Percentiles rank a stretch among this genome's conserved stretches.
These are phyloP conservation scores for Stomorhina lunata DNA, from an alignment of 2,888 invertebrate species.

Conservation along the genomic window DNA sequence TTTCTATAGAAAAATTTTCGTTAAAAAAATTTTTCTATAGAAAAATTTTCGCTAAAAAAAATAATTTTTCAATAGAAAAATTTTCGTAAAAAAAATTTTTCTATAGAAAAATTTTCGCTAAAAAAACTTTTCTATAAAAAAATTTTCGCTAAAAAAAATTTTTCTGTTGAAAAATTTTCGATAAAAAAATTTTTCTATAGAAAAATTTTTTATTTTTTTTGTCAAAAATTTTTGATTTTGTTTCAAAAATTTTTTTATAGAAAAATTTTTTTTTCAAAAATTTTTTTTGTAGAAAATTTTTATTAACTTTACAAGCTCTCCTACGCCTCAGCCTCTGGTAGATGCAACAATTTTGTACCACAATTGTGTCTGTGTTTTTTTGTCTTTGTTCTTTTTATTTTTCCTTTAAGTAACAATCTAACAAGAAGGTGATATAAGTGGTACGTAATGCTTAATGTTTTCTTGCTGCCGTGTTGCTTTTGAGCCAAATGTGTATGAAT, in stretches of 20 bases:
- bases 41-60: background rate
- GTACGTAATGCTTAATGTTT: constrained; percentile 72
- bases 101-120: background rate
- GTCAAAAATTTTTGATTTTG: too few relatives aligned
- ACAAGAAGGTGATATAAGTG: constrained; percentile 80
- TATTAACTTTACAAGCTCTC: background rate
- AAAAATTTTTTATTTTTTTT: too few relatives aligned
- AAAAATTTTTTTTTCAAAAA: background rate
- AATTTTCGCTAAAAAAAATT: background rate
- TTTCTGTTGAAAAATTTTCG: background rate
- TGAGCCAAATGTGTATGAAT: constrained; percentile 47
- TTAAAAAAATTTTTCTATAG: background rate
- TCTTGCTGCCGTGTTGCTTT: constrained; percentile 64
- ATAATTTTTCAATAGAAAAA: background rate
- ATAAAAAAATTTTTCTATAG: background rate
- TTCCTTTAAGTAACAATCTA: constrained; percentile 69
- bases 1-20: background rate
- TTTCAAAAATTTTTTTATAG: background rate
- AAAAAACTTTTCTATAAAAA: background rate
- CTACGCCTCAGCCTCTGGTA: constrained; percentile 26
- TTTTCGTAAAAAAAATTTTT: background rate
- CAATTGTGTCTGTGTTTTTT: constrained; percentile 32
- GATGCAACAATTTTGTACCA: constrained; percentile 49
- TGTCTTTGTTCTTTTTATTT: background rate
- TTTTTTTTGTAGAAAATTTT: background rate